Base-by-base conservation (phyloP, 2,888 invertebrate species). In the Cataglyphis livida region DNA sequence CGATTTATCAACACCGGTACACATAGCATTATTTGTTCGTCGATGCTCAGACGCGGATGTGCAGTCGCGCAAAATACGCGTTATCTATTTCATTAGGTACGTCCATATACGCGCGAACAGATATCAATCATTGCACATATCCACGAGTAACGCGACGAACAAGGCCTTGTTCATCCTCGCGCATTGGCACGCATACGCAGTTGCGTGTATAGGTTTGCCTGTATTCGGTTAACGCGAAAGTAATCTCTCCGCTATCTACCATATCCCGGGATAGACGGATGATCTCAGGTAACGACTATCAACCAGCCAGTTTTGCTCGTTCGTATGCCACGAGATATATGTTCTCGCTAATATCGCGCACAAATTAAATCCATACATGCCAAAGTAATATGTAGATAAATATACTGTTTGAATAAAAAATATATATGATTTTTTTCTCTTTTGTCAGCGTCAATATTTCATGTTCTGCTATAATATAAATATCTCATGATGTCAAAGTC, bases 241-340 rank as follows among this genome's bases (percentile, higher is more conserved):
- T 82, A 84, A 84, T 84, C 76, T 84, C 83, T 65, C 76, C 64
- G 32, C 70, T 71, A 82, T 76, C 75, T 76, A 71, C 64, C 82
- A 62, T 65, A 84, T 82, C 70, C 75, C 64, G 59, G 61, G 61
- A 81, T 83, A 82, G 74, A 65, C 68, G 35, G 66, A 73, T 83
- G 82, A 83, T 83, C 83, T 84, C 83, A 68, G 82, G 79, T 82
- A 82, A 82, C 78, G 79, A 82, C 68, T 82, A 78, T 59, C 82
- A 78, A 44, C 65, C 68, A 38, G 44, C 32, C 18, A 21, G 15
- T 15, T 28, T 28, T 32, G 59, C 48, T 28, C 15, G 15, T 54
- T 68, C 32, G 61, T 79, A 38, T 66, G 21, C 21, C 9, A 18
- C 66, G 38, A 68, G 78, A 82, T 82, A 68, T 82, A 82, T 15